These are phyloP conservation scores for Aplodontia rufa DNA, from an alignment of 2,113 vertebrate genomes.

Conservation along the genomic window DNA sequence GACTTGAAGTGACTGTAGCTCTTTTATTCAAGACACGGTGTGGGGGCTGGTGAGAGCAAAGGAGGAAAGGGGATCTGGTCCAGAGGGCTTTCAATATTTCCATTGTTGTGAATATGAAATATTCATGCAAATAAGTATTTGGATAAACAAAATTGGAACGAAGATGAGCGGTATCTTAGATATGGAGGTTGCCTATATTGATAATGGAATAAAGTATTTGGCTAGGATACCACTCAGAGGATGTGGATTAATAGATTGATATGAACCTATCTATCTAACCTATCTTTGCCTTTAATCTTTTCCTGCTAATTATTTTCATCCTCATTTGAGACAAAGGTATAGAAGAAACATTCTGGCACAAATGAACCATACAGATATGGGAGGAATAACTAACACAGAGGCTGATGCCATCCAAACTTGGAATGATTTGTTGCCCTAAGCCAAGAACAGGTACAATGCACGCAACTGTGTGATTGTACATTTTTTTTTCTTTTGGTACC, in stretches of 20 bases:
- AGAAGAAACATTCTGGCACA: neutral
- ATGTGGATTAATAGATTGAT: neutral
- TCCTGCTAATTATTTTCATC: neutral
- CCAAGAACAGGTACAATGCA: neutral
- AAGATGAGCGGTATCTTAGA: neutral
- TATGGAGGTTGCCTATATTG: neutral
- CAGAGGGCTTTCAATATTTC: neutral
- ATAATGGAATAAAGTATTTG: neutral
- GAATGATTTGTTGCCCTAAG: neutral
- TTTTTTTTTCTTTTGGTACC: too few relatives aligned
- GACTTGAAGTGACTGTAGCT: neutral
- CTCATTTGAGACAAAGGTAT: neutral
- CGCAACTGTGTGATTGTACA: neutral
- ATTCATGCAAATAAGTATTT: neutral
- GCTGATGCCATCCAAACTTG: neutral
- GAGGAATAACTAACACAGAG: neutral
- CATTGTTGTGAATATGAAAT: neutral
- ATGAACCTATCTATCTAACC: neutral
- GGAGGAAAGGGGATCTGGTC: neutral
- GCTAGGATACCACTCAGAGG: neutral
- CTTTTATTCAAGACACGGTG: neutral
- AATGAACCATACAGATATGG: neutral
- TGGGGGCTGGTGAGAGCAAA: neutral
- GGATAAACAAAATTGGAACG: neutral
- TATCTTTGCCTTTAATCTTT: neutral